Conservation (phyloP, 2,888 invertebrate species). For the Lysandra bellargus region DNA sequence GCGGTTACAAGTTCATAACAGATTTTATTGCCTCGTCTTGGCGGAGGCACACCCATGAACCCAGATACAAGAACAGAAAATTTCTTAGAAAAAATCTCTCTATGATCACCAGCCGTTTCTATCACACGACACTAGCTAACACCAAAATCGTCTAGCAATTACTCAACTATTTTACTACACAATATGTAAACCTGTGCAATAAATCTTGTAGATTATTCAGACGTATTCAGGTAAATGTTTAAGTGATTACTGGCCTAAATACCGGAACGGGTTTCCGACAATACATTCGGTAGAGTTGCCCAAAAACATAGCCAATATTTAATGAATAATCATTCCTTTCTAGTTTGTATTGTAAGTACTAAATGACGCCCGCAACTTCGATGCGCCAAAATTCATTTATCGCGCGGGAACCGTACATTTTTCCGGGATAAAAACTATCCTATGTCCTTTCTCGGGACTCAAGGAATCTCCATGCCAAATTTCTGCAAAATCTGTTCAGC, state of each 20-base stretch:
- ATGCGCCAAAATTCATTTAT: too few species aligned
- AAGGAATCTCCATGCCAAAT: too few species aligned
- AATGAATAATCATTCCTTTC: background rate
- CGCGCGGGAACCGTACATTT: too few species aligned
- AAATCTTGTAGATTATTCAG: conserved; percentile 14
- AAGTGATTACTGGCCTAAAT: background rate
- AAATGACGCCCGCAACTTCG: background rate
- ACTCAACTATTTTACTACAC: background rate
- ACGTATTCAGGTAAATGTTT: background rate
- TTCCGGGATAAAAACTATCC: too few species aligned
- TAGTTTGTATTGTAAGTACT: background rate
- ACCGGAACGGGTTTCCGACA: background rate
- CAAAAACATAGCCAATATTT: background rate
- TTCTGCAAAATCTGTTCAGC: too few species aligned
- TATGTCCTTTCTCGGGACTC: too few species aligned
- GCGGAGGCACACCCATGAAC: too few species aligned
- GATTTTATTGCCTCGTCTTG: too few species aligned
- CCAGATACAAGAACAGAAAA: too few species aligned
- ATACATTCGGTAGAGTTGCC: background rate
- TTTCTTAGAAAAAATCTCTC: background rate
- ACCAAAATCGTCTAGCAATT: conserved; percentile 3
- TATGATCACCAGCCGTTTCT: background rate
- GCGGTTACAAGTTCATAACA: too few species aligned
- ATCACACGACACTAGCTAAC: background rate
- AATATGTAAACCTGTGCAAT: conserved; percentile 7